Base-by-base conservation (phyloP, 2,888 invertebrate genomes). In the Dolomedes plantarius region DNA sequence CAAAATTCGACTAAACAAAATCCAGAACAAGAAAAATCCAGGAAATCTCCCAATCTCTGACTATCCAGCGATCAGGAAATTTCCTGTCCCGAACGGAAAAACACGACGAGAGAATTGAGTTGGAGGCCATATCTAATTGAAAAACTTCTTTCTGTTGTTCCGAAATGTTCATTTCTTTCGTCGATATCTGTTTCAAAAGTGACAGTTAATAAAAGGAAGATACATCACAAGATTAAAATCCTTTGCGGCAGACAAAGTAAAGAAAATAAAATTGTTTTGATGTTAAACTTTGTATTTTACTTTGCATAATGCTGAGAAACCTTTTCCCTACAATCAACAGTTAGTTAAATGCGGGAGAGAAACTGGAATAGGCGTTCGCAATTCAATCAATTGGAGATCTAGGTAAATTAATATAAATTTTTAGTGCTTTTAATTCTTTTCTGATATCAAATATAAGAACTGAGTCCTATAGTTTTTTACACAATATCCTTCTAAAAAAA, bases 91-190 rank as follows among this genome's bases (percentile, higher is more conserved):
- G 16, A 46, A 16, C 41, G 16, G 41, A 46, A 46, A 11, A 46
- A 46, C 41, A 46, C 6, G 41, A 46, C 41, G 9, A 46, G 41
- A 46, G 41, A 46, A 46, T 46, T 46, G 41, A 46, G 41, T 46
- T 46, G 41, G 9, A 46, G 41, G 13, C 41, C 41, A 13, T 46
- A 46, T 46, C 41, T 46, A 46, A 46, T 46, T 46, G 41, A 46
- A 46, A 46, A 46, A 46, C 41, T 13, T 46, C 41, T 46, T 46
- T 46, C 41, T 46, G 41, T 46, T 46, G 41, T 46, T 46, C 41
- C 9, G 6, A 46, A 46, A 13, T 46, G 41, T 46, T 46, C 16
- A 46, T 46, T 46, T 46, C 41, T 46, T 46, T 46, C 41, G 9
- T 46, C 41, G 6, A 46, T 46, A 46, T 46, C 41, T 46, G 41